Evolutionary conservation across 2,797 vertebrate species (phyloP).

Genomic region (Parauchenoglanis ngamensis): DNA sequence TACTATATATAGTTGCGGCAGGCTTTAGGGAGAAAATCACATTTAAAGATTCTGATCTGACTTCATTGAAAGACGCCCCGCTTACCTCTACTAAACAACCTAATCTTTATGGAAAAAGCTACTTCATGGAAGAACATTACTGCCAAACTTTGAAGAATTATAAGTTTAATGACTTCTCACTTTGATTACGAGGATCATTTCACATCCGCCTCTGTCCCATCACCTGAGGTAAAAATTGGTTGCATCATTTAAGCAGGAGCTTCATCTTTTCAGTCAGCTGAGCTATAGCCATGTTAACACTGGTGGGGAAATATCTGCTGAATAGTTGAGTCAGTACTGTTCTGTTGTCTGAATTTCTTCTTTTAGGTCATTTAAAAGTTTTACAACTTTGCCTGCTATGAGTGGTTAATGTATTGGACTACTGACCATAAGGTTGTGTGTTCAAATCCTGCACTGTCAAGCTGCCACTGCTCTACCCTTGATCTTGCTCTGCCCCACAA

Average conservation of each 20-base stretch:
- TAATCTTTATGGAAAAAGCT: background rate
- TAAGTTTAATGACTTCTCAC: background rate
- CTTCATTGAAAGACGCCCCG: background rate
- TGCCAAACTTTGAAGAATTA: background rate
- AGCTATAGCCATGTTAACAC: background rate
- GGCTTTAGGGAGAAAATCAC: background rate
- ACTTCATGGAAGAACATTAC: background rate
- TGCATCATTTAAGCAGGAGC: background rate
- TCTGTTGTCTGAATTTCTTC: background rate
- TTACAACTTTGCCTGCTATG: background rate
- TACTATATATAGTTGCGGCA: background rate
- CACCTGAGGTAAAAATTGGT: background rate
- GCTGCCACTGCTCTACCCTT: background rate
- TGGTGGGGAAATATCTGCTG: background rate
- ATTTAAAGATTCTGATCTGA: constrained; percentile 14
- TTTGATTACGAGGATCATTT: background rate
- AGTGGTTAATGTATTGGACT: background rate
- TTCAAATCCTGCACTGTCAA: background rate
- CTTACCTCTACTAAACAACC: background rate
- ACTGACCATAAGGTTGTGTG: no score
- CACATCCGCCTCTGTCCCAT: background rate
- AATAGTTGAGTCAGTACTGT: background rate
- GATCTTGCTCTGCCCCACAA: background rate
- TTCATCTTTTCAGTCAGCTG: background rate
- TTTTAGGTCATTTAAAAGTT: background rate